These are phyloP conservation scores for Forbesichthys agassizii DNA, from an alignment of 2,113 vertebrate species.

Conservation along the genomic window DNA sequence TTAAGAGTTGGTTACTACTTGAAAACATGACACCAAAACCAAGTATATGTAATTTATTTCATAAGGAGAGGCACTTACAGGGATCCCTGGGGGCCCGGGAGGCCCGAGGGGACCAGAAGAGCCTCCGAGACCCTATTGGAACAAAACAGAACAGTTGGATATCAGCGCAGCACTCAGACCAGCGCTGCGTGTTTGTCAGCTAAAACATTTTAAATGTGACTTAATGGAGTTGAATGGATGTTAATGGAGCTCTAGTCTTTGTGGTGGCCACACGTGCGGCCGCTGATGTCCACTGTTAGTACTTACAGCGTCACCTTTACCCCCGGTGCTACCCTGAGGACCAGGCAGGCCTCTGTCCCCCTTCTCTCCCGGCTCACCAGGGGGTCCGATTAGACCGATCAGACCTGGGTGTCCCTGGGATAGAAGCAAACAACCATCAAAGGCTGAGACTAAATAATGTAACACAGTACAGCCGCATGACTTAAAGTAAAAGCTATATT, in stretches of 20 bases:
- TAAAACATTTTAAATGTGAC: neutral
- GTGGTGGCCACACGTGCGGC: no score
- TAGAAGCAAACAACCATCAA: neutral
- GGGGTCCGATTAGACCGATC: conserved; percentile 95
- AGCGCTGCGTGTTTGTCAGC: neutral
- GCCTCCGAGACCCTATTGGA: conserved; percentile 83
- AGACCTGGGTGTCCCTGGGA: conserved; percentile 94
- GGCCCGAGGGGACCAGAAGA: conserved; percentile 88
- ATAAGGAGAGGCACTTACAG: conserved; percentile 78
- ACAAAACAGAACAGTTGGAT: conserved; percentile 5
- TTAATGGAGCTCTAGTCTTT: neutral
- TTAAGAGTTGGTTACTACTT: conserved; percentile 7
- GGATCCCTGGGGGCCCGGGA: conserved; percentile 92
- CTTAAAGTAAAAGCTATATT: neutral
- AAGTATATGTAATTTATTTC: neutral
- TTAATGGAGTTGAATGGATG: neutral
- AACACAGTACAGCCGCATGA: neutral
- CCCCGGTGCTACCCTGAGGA: conserved; percentile 84
- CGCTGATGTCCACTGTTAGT: neutral
- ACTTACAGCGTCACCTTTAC: conserved; percentile 92
- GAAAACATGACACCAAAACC: neutral
- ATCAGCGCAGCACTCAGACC: neutral
- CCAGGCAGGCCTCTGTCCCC: conserved; percentile 95
- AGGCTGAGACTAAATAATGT: neutral
- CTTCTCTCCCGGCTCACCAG: conserved; percentile 95